Conservation (phyloP, 2,888 invertebrate species). For the Cheilosia grossa region DNA sequence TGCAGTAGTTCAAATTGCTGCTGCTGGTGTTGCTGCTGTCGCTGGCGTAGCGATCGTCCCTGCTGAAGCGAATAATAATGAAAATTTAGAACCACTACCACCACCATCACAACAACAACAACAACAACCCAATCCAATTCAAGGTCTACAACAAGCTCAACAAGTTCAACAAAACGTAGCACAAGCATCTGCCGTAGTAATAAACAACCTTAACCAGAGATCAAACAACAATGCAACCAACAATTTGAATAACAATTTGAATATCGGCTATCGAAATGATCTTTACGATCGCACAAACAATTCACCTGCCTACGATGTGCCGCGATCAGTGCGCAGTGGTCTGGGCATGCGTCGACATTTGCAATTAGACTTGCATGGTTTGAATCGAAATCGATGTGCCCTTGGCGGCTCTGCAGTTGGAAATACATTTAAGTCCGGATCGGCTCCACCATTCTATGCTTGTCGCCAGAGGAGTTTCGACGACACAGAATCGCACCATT, state of each 20-base stretch:
- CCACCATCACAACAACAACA: slow-evolving; percentile 75
- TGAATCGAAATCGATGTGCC: slow-evolving; percentile 75
- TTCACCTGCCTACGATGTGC: slow-evolving; percentile 81
- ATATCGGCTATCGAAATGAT: slow-evolving; percentile 82
- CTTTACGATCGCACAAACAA: slow-evolving; percentile 82
- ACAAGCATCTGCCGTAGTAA: slow-evolving; percentile 44
- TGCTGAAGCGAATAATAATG: slow-evolving; percentile 78
- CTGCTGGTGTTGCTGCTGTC: slow-evolving; percentile 70
- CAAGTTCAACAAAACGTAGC: slow-evolving; percentile 49
- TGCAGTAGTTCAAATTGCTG: slow-evolving; percentile 70
- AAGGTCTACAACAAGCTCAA: slow-evolving; percentile 50
- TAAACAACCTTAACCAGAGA: slow-evolving; percentile 71
- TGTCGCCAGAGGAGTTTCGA: slow-evolving; percentile 83
- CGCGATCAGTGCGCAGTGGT: slow-evolving; percentile 81
- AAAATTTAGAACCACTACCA: slow-evolving; percentile 58
- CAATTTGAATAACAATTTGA: slow-evolving; percentile 78
- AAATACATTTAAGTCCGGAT: slow-evolving; percentile 54
- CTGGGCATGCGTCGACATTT: slow-evolving; percentile 82
- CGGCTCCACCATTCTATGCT: slow-evolving; percentile 68
- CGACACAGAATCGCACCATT: slow-evolving; percentile 83
- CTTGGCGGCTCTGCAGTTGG: slow-evolving; percentile 34
- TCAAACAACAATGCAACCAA: slow-evolving; percentile 57
- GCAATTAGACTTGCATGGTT: slow-evolving; percentile 81
- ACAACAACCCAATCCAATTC: slow-evolving; percentile 61
- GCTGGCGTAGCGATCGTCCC: slow-evolving; percentile 78